Base-by-base conservation (phyloP, 2,888 invertebrate species). In the Asteroscopus sphinx region DNA sequence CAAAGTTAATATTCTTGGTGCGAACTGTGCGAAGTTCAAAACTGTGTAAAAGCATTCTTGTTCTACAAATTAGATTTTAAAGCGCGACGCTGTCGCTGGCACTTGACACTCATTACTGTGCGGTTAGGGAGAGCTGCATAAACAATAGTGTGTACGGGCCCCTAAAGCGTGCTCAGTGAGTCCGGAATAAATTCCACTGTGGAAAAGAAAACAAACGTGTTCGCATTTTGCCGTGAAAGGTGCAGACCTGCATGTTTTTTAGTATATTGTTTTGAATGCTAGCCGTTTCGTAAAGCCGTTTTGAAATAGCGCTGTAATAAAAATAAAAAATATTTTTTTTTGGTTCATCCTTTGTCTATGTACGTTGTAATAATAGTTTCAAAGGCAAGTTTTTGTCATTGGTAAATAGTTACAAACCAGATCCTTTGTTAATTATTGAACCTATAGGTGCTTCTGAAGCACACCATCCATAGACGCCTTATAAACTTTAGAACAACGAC, bases 41-140 rank as follows among this genome's bases (percentile, higher is more conserved):
- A 72, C 71, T 64, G 64, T 68, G 72, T 76, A 65, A 73, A 74
- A 77, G 68, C 73, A 68, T 77, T 77, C 60, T 56, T 60, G 71
- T 70, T 49, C 41, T 42, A 64, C 70, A 80, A 81, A 79, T 79
- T 69, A 77, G 78, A 79, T 78, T 82, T 77, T 73, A 78, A 77
- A 73, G 67, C 75, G 55, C 64, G 62, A 49, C 52, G 57, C 68
- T 68, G 70, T 75, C 70, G 73, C 73, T 68, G 74, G 69, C 79
- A 68, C 78, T 81, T 74, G 69, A 71, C 78, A 73, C 77, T 79
- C 74, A 80, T 80, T 79, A 76, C 73, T 68, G 66, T 56, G 68
- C 66, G 78, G 80, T 74, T 75, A 69, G 52, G 64, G 56, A 40
- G 59, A 44, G 55, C 55, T 59, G 61, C 65, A 76, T 73, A 76